Evolutionary conservation across 2,888 invertebrate genomes (phyloP).

Genomic region (Coelopa pilipes): DNA sequence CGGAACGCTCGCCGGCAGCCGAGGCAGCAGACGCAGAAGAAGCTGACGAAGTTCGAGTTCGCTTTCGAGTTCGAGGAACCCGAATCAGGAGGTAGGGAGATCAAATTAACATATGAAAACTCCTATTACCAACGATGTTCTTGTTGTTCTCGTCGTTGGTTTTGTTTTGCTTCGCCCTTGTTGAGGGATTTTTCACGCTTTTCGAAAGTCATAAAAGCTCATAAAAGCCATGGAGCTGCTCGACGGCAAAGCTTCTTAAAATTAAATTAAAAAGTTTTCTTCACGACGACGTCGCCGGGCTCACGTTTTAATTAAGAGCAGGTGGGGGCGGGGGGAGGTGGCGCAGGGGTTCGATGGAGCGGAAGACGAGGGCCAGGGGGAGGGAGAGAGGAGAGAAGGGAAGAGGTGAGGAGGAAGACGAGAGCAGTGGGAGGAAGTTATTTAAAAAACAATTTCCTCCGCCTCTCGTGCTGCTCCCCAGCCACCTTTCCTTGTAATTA

Average conservation of each 20-base stretch:
- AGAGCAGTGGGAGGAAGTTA: slow-evolving; percentile 17
- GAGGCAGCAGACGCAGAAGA: not conserved
- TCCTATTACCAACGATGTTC: not conserved
- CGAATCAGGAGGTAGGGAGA: too few species aligned
- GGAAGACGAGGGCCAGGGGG: not conserved
- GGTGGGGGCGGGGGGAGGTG: not conserved
- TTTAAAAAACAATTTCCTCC: slow-evolving; percentile 26
- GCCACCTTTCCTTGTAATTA: slow-evolving; percentile 24
- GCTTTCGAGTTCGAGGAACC: too few species aligned
- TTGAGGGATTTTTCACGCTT: too few species aligned
- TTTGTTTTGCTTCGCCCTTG: too few species aligned
- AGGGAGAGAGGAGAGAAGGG: not conserved
- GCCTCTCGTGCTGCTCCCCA: not conserved
- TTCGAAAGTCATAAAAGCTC: too few species aligned
- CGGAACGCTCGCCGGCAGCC: not conserved
- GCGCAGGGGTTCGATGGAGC: not conserved
- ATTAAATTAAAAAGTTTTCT: slow-evolving; percentile 32
- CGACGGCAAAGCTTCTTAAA: slow-evolving; percentile 38
- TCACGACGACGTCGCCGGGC: slow-evolving; percentile 6
- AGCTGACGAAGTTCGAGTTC: not conserved
- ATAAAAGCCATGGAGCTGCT: slow-evolving; percentile 21
- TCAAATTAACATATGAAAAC: not conserved
- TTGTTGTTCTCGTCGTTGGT: too few species aligned
- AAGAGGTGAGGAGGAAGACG: not conserved
- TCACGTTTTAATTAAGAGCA: slow-evolving; percentile 23